Evolutionary conservation across 2,113 vertebrate species (phyloP), one percentile per base, ranked within the genome.

Genomic region (Miniopterus natalensis): DNA sequence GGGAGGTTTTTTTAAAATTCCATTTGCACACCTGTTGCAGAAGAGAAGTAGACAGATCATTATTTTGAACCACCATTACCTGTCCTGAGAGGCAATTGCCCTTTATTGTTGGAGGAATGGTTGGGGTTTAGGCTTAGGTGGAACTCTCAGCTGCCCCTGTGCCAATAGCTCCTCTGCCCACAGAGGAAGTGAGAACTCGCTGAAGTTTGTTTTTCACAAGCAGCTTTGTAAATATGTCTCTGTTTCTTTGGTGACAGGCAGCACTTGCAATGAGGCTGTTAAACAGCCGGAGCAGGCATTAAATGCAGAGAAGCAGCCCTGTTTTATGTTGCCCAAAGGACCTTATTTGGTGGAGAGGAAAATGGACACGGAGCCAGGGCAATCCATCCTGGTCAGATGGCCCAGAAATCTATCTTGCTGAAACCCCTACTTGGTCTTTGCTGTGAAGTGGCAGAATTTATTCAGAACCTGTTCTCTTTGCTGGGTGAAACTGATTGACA

Each of bases 371-470:
- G 81, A 95, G 59, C 81, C 74, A 77, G 78, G 45, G 93, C 31
- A 0, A 57, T 83, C 83, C 63, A 9, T 95, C 61, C 14, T 25
- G 53, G 55, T 84, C 92, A 71, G 27, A 45, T 63, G 68, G 74
- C 29, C 77, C 71, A 77, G 65, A 63, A 57, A 92, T 71, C 87
- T 53, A 12, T 77, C 77, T 93, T 71, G 42, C 78, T 71, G 90
- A 84, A 74, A 11, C 66, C 80, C 36, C 55, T 25, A 42, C 66
- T 84, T 90, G 55, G 49, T 61, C 88, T 84, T 71, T 42, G 92
- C 78, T 85, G 83, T 61, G 68, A 59, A 81, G 73, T n/a, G 84
- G 53, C 27, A 55, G 94, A 36, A 59, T 85, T 36, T 93, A 20
- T 85, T 75, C 78, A 77, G 83, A 70, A 47, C 80, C 83, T 53